These are phyloP conservation scores for Mionectes macconnelli DNA, from an alignment of 2,113 vertebrate genomes.

Conservation along the genomic window DNA sequence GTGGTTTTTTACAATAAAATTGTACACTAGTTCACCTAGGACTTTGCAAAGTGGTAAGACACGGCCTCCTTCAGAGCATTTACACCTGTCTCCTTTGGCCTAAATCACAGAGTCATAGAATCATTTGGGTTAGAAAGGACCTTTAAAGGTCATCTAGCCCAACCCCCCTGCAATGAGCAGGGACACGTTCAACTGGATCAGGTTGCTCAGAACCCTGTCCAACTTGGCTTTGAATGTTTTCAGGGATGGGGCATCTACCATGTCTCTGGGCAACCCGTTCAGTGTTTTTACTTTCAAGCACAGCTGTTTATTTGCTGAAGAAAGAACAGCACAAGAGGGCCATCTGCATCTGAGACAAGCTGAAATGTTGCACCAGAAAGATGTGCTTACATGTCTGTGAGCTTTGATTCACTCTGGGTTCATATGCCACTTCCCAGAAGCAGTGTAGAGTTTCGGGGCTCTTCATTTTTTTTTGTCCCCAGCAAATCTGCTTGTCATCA, in stretches of 20 bases:
- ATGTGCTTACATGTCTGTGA: not conserved
- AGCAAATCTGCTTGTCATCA: not conserved
- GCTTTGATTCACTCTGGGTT: not conserved
- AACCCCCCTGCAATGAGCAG: not conserved
- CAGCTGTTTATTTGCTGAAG: not conserved
- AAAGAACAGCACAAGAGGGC: not conserved
- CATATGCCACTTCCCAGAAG: not conserved
- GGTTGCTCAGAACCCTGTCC: not conserved
- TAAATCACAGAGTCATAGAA: not conserved
- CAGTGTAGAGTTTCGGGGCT: no score
- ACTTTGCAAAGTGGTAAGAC: not conserved
- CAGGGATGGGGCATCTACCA: not conserved
- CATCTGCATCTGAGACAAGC: not conserved
- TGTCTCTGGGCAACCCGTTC: not conserved
- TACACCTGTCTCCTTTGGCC: not conserved
- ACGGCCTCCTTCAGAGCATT: not conserved
- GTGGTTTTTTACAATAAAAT: not conserved
- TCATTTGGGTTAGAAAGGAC: not conserved
- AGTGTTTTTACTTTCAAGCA: not conserved
- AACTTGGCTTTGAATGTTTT: not conserved
- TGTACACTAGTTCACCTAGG: not conserved
- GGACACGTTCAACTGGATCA: not conserved
- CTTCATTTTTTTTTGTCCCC: not conserved
- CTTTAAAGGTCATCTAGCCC: not conserved
- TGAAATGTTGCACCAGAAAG: not conserved